These are phyloP conservation scores for Myotis myotis DNA, from an alignment of 2,797 vertebrate genomes.

Conservation along the genomic window DNA sequence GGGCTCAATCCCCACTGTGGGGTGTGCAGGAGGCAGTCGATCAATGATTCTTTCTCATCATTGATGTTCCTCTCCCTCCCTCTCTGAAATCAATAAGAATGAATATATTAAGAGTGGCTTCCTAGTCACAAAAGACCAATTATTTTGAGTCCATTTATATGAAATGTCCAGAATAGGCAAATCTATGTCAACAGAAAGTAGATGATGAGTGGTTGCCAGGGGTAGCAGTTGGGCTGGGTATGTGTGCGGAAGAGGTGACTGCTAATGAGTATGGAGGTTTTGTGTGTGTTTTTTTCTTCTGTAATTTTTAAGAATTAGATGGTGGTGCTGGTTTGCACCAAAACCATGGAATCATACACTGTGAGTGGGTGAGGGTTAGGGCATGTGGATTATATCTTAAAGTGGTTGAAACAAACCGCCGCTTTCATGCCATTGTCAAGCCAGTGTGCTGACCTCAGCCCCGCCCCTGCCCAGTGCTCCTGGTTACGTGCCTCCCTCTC, in stretches of 20 bases:
- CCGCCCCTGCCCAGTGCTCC: no score
- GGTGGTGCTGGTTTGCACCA: neutral
- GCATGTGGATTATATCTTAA: neutral
- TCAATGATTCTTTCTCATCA: no score
- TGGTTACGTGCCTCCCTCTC: neutral
- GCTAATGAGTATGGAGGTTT: neutral
- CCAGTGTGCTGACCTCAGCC: neutral
- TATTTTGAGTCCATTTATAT: neutral
- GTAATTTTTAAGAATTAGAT: neutral
- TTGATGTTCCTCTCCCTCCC: no score
- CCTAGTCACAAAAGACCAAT: neutral
- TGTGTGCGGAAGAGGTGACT: neutral
- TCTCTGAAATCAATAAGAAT: no score
- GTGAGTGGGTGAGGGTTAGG: neutral
- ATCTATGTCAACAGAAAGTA: neutral
- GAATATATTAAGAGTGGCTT: neutral
- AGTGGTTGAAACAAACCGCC: neutral
- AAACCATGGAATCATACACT: neutral
- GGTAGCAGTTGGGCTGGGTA: neutral
- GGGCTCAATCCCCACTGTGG: no score
- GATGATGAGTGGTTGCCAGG: neutral
- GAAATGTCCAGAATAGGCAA: neutral
- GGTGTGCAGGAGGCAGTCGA: no score
- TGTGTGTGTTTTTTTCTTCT: conserved; percentile 5
- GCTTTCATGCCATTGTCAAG: neutral